Evolutionary conservation across 2,797 vertebrate species (phyloP).

Genomic region (Anableps anableps): DNA sequence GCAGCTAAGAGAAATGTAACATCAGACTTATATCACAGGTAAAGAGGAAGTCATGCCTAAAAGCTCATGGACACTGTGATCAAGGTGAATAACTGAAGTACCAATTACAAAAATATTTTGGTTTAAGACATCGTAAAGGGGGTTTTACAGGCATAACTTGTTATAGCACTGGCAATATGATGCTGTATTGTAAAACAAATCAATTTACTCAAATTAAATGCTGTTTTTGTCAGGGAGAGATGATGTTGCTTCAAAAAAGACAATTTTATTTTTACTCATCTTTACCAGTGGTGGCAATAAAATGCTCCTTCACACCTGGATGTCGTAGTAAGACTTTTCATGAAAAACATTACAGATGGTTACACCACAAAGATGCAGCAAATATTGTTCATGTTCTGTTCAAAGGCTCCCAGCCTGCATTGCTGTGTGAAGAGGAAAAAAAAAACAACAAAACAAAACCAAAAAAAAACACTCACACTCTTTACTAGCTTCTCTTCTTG

Average conservation of each 20-base stretch:
- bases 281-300: neutral
- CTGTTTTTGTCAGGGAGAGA: neutral
- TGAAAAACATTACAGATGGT: constrained; percentile 1
- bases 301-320: neutral
- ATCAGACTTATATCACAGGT: no score
- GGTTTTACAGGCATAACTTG: neutral
- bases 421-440: neutral
- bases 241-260: neutral
- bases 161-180: neutral
- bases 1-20: no score
- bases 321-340: neutral
- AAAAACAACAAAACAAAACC: neutral
- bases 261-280: neutral
- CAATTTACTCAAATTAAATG: neutral
- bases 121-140: no score
- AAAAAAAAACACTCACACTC: constrained; percentile 67
- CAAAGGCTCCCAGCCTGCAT: neutral
- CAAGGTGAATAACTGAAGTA: no score
- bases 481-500: constrained; percentile 86
- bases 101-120: no score
- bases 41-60: no score
- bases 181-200: neutral
- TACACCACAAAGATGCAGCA: neutral
- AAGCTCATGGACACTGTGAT: no score
- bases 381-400: constrained; percentile 1